phyloP scores from a whole-genome alignment of 64 coral and sea anemone species.

The Pocillopora verrucosa region DNA sequence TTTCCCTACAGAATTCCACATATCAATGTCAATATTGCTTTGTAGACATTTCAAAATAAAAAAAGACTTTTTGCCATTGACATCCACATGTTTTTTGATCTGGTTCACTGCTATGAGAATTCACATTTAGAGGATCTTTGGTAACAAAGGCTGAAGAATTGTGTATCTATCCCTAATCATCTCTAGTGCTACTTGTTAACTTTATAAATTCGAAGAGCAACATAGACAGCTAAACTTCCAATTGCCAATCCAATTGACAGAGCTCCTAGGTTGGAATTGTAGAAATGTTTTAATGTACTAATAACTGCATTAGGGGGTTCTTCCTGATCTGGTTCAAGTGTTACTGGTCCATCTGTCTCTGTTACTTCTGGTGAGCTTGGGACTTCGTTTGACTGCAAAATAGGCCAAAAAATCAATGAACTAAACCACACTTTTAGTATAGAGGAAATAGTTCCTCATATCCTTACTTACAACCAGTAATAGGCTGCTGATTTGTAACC shows the following conservation, averaged over 20 bases:
- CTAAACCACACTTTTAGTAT: too few species aligned
- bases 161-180: not conserved
- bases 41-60: too few species aligned
- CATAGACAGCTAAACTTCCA: constrained; percentile 54
- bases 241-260: constrained; percentile 55
- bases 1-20: too few species aligned
- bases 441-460: not conserved
- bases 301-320: not conserved
- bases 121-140: too few species aligned
- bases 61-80: too few species aligned
- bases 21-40: too few species aligned
- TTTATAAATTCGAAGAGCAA: constrained; percentile 61
- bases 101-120: too few species aligned
- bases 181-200: not conserved
- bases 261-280: constrained; percentile 40
- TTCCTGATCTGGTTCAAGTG: not conserved
- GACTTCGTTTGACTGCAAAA: not conserved
- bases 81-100: too few species aligned
- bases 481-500: too few species aligned
- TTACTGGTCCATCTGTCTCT: not conserved
- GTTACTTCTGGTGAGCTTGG: not conserved
- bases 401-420: not conserved
- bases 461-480: not conserved
- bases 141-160: not conserved
- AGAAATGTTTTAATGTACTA: constrained; percentile 18